Percentiles rank a stretch among this genome's conserved stretches.
These are phyloP conservation scores for Byasa hedistus DNA, from an alignment of 2,888 invertebrate species.

Conservation along the genomic window DNA sequence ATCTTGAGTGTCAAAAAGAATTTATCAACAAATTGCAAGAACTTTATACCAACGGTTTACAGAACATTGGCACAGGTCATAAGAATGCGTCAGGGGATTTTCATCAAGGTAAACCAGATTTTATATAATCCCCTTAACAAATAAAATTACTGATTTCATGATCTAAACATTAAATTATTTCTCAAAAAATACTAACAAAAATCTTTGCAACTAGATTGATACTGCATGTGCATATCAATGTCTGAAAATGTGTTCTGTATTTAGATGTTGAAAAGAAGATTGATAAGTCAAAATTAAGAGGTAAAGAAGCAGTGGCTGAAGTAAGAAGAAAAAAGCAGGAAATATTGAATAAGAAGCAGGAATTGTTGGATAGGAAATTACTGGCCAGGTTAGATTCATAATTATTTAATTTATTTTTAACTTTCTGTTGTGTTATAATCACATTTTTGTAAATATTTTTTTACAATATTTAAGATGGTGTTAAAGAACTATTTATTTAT, in stretches of 20 bases:
- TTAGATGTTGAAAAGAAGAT: constrained; percentile 44
- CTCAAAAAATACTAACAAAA: not conserved
- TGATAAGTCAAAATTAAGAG: constrained; percentile 63
- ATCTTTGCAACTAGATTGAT: too few species aligned
- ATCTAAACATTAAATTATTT: not conserved
- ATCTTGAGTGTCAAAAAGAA: constrained; percentile 61
- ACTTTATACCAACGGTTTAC: constrained; percentile 56
- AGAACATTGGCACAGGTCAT: constrained; percentile 64
- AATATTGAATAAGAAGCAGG: constrained; percentile 64
- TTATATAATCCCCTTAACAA: not conserved
- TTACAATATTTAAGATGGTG: not conserved
- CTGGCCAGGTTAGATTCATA: constrained; percentile 56
- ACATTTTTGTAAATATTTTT: too few species aligned
- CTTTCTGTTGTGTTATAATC: too few species aligned
- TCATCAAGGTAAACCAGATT: constrained; percentile 45
- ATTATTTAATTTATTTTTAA: not conserved
- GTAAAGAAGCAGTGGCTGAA: constrained; percentile 61
- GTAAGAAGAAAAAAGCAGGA: constrained; percentile 60
- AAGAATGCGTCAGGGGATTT: constrained; percentile 52
- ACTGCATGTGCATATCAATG: not conserved
- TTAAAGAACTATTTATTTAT: not conserved
- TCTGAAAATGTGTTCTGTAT: constrained; percentile 32
- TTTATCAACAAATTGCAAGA: constrained; percentile 63
- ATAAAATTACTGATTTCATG: not conserved
- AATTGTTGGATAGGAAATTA: constrained; percentile 63